Conservation (phyloP, 2,888 invertebrate species). For the Himalopsyche japonica region DNA sequence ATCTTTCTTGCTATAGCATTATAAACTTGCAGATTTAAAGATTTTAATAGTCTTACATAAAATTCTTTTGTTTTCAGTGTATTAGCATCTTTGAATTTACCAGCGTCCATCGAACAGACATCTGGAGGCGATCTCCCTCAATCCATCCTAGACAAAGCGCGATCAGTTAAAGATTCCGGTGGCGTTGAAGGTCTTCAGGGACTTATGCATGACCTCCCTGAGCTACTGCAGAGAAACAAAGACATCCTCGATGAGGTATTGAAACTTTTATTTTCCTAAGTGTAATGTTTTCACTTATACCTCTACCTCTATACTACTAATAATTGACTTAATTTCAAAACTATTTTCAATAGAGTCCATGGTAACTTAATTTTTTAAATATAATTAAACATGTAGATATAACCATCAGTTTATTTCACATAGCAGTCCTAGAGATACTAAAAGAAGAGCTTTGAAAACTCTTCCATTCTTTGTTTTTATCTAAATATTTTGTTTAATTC, state of each 20-base stretch:
- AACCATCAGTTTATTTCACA: too few relatives aligned
- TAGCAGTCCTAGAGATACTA: too few relatives aligned
- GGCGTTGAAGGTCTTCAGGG: constrained; percentile 73
- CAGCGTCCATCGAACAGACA: constrained; percentile 91
- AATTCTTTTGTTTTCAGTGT: constrained; percentile 56
- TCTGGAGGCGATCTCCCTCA: constrained; percentile 80
- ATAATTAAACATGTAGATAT: too few relatives aligned
- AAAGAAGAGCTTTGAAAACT: too few relatives aligned
- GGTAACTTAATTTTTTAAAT: too few relatives aligned
- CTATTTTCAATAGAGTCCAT: too few relatives aligned
- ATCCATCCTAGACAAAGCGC: constrained; percentile 85
- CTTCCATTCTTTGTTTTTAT: not conserved
- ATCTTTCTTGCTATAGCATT: too few relatives aligned
- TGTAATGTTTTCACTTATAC: too few relatives aligned
- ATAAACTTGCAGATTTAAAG: not conserved
- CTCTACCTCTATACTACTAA: too few relatives aligned
- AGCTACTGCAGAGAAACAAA: constrained; percentile 85
- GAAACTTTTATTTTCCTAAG: too few relatives aligned
- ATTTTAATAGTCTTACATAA: not conserved
- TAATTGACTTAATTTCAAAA: too few relatives aligned
- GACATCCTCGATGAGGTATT: constrained; percentile 91
- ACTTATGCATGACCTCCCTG: constrained; percentile 85
- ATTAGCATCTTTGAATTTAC: constrained; percentile 91
- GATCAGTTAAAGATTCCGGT: constrained; percentile 74
- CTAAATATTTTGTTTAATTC: not conserved